Evolutionary conservation across 2,113 vertebrate species (phyloP).

Genomic region (Lynx canadensis): DNA sequence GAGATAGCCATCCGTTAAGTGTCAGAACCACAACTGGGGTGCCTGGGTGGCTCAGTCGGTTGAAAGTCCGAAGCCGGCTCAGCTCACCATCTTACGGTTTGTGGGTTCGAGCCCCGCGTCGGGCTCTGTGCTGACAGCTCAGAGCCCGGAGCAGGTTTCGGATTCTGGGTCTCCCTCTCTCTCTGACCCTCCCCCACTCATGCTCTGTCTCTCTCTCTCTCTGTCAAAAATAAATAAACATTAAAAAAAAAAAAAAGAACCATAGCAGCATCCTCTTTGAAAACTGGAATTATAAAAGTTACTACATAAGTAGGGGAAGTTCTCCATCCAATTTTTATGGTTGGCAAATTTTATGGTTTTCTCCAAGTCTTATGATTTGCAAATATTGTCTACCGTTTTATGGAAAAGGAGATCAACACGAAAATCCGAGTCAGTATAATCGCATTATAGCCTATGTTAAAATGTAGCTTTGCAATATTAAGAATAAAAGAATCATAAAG

Average conservation of each 20-base stretch:
- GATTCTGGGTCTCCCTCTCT: too few relatives aligned
- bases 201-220: too few relatives aligned
- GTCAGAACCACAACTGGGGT: not conserved
- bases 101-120: too few relatives aligned
- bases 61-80: too few relatives aligned
- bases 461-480: not conserved
- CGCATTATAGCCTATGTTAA: not conserved
- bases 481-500: conserved; percentile 21
- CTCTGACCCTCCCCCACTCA: too few relatives aligned
- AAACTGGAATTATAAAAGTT: not conserved
- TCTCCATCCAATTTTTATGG: not conserved
- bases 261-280: not conserved
- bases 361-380: not conserved
- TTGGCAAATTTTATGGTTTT: not conserved
- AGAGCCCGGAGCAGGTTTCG: too few relatives aligned
- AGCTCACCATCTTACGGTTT: too few relatives aligned
- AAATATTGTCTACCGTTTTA: not conserved
- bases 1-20: not conserved
- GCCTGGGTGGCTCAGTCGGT: too few relatives aligned
- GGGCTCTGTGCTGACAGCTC: too few relatives aligned
- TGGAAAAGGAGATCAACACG: not conserved
- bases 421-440: not conserved
- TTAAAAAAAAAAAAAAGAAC: too few relatives aligned
- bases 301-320: not conserved
- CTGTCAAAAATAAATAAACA: too few relatives aligned